Conservation (phyloP, 2,797 vertebrate genomes). For the Tympanoctomys barrerae region DNA sequence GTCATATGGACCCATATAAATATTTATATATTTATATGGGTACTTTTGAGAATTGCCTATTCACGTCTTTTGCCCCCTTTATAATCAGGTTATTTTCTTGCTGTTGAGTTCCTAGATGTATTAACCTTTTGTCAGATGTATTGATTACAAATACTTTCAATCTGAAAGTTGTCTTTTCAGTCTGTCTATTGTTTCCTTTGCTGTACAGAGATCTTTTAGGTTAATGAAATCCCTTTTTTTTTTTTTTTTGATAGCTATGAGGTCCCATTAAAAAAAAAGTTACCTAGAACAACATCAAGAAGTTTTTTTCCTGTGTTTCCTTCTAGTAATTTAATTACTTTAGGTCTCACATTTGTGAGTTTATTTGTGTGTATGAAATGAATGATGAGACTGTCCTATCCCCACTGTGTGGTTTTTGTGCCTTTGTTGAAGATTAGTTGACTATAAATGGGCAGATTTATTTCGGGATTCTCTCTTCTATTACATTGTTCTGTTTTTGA, state of each 20-base stretch:
- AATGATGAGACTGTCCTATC: background rate
- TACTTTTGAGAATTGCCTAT: background rate
- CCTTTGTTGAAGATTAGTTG: background rate
- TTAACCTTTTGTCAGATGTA: background rate
- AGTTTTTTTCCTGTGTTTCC: background rate
- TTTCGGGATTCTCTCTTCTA: background rate
- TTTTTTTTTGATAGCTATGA: background rate
- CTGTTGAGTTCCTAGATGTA: background rate
- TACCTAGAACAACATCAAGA: background rate
- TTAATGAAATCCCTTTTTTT: background rate
- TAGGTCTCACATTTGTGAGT: background rate
- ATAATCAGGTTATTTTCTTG: background rate
- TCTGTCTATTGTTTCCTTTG: background rate
- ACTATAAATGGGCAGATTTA: background rate
- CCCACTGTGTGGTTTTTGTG: background rate
- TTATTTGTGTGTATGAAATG: background rate
- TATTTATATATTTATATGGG: background rate
- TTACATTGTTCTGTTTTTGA: background rate
- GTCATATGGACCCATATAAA: background rate
- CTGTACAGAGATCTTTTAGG: background rate
- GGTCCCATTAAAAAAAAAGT: background rate
- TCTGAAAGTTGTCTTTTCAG: background rate
- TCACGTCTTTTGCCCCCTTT: background rate
- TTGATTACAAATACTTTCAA: background rate
- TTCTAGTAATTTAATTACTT: background rate